Evolutionary conservation across 2,888 invertebrate species (phyloP), one percentile per base, ranked within the genome.

Genomic region (Apocheima hispidaria): DNA sequence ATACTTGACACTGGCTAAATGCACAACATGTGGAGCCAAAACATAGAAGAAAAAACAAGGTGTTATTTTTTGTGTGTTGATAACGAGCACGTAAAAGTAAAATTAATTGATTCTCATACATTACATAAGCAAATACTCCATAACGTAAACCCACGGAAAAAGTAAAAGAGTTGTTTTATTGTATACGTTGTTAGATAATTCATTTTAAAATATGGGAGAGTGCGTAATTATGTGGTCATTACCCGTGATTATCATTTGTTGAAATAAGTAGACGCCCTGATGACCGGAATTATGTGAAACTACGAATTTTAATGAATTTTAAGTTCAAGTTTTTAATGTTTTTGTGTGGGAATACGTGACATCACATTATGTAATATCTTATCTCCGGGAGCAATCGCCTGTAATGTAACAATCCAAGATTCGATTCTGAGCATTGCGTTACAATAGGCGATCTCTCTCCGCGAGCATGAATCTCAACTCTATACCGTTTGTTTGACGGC

Each of bases 171-270:
- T 20, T 23, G 23, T 56, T 33, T 44, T 21, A 20, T 12, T 35
- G 49, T 57, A 57, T 43, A 30, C 63, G 35, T 41, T 14, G 48
- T 53, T 53, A 53, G 63, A 57, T 68, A 71, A 78, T 71, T 70
- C 54, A 65, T 43, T 71, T 73, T 65, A 70, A 72, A 69, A 71
- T 75, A 70, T 76, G 73, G 68, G 69, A 76, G 73, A 70, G 66
- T 63, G 52, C 62, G 74, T 71, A 53, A 73, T 75, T 70, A 66
- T 69, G 71, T 63, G 70, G 72, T 53, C 10, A 57, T 70, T 54
- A 68, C 67, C 53, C 53, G 53, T 60, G 30, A 56, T 60, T 62
- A 52, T 60, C 12, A 51, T 61, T 12, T 57, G 48, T 52, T 21
- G 41, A 44, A 60, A 46, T 58, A 58, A 51, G 44, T 38, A 44